Evolutionary conservation across 2,113 vertebrate species (phyloP).

Genomic region (Periophthalmus modestus): DNA sequence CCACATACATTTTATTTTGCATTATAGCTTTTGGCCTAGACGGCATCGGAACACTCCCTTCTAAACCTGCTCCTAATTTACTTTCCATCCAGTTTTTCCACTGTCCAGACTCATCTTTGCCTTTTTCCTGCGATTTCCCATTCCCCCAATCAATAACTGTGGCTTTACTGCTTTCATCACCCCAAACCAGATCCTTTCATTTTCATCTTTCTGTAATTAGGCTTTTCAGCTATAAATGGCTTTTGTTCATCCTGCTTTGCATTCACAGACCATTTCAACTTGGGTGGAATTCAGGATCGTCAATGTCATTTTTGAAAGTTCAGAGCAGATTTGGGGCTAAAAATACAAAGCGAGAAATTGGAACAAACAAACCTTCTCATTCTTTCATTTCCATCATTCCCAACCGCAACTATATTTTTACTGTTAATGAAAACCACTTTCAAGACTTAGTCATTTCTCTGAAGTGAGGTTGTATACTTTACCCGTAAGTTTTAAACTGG

Average conservation of each 20-base stretch:
- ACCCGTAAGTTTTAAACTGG: too few species aligned
- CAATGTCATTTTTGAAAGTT: slow-evolving; percentile 10
- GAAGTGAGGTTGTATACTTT: slow-evolving; percentile 37
- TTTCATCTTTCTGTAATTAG: slow-evolving; percentile 56
- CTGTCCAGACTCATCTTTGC: slow-evolving; percentile 5
- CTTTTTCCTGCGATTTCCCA: slow-evolving; percentile 30
- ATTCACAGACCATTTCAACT: slow-evolving; percentile 50
- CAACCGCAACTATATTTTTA: slow-evolving; percentile 34
- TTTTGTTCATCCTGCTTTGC: slow-evolving; percentile 47
- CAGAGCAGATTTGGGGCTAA: slow-evolving; percentile 19
- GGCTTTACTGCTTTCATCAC: slow-evolving; percentile 46
- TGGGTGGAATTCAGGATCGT: slow-evolving; percentile 21
- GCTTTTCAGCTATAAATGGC: slow-evolving; percentile 39
- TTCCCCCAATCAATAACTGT: slow-evolving; percentile 61
- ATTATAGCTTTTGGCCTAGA: background rate
- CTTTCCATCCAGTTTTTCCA: slow-evolving; percentile 18
- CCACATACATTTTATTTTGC: background rate
- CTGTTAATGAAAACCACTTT: slow-evolving; percentile 66
- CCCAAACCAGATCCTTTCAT: slow-evolving; percentile 29
- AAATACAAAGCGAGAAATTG: slow-evolving; percentile 35
- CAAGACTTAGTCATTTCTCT: slow-evolving; percentile 36
- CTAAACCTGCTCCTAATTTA: slow-evolving; percentile 53
- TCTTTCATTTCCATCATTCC: slow-evolving; percentile 64
- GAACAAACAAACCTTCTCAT: slow-evolving; percentile 66
- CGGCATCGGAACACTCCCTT: slow-evolving; percentile 28